Percentiles rank a stretch among this genome's conserved stretches.
Evolutionary conservation across 2,888 invertebrate genomes (phyloP).

Genomic region (Chloroclysta siterata): DNA sequence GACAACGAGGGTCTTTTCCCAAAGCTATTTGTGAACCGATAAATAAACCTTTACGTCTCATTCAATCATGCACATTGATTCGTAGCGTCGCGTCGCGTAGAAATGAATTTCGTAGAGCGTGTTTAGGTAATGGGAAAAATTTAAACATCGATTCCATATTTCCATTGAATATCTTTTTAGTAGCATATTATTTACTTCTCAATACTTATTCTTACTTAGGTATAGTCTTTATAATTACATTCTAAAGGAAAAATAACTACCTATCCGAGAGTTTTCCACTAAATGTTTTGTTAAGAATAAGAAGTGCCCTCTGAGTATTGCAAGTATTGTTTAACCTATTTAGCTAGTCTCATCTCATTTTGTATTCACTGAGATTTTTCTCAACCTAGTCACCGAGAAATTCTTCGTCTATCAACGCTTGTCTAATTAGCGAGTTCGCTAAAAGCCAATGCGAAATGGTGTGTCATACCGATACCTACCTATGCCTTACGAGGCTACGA

Average conservation of each 20-base stretch:
- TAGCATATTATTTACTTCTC: too few species aligned
- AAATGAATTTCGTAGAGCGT: background rate
- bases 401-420: constrained; percentile 14
- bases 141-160: too few species aligned
- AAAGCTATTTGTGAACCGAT: constrained; percentile 33
- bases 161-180: too few species aligned
- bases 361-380: constrained; percentile 4
- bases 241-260: too few species aligned
- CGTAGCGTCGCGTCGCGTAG: background rate
- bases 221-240: too few species aligned
- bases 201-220: too few species aligned
- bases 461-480: background rate
- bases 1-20: constrained; percentile 48
- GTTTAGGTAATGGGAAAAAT: too few species aligned
- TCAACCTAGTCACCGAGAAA: constrained; percentile 2
- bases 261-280: too few species aligned
- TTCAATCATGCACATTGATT: background rate
- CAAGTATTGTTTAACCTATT: too few species aligned
- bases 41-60: constrained; percentile 23
- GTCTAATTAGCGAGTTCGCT: constrained; percentile 28
- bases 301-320: background rate
- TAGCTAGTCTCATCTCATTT: constrained; percentile 1
- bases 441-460: constrained; percentile 16
- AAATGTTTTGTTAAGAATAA: too few species aligned
- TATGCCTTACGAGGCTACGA: constrained; percentile 5